Conservation (phyloP, 64 coral and sea anemone species). For the Catalaphyllia jardinei region DNA sequence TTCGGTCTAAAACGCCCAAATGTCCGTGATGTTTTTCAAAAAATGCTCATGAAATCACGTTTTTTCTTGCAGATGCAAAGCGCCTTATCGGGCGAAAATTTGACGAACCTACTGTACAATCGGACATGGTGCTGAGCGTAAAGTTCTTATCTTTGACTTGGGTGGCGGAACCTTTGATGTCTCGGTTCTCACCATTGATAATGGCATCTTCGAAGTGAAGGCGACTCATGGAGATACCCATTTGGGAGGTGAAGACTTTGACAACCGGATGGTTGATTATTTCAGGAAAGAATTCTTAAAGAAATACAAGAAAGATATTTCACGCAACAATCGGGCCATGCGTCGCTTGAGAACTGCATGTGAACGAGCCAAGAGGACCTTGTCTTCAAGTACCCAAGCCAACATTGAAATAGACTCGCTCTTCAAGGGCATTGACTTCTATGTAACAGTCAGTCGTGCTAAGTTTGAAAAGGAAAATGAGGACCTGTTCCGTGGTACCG, state of each 20-base stretch:
- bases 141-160: slow-evolving; percentile 97
- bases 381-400: slow-evolving; percentile 62
- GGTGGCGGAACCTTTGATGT: slow-evolving; percentile 99
- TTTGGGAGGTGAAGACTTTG: slow-evolving; percentile 86
- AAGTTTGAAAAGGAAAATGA: slow-evolving; percentile 65
- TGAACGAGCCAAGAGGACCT: slow-evolving; percentile 70
- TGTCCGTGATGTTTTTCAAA: too few species aligned
- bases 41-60: too few species aligned
- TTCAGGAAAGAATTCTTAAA: slow-evolving; percentile 59
- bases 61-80: too few species aligned
- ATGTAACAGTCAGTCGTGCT: slow-evolving; percentile 63
- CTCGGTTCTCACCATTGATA: slow-evolving; percentile 96
- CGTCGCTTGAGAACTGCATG: slow-evolving; percentile 63
- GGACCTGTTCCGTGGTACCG: slow-evolving; percentile 60
- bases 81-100: too few species aligned
- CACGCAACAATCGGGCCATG: slow-evolving; percentile 38
- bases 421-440: slow-evolving; percentile 66
- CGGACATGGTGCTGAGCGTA: slow-evolving; percentile 55
- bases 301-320: slow-evolving; percentile 73
- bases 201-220: slow-evolving; percentile 97
- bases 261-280: slow-evolving; percentile 68
- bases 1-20: too few species aligned
- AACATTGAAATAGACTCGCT: slow-evolving; percentile 72
- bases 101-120: too few species aligned
- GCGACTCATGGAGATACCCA: slow-evolving; percentile 98